These are phyloP conservation scores for Marronus borbonicus DNA, from an alignment of 2,888 invertebrate genomes.

Conservation along the genomic window DNA sequence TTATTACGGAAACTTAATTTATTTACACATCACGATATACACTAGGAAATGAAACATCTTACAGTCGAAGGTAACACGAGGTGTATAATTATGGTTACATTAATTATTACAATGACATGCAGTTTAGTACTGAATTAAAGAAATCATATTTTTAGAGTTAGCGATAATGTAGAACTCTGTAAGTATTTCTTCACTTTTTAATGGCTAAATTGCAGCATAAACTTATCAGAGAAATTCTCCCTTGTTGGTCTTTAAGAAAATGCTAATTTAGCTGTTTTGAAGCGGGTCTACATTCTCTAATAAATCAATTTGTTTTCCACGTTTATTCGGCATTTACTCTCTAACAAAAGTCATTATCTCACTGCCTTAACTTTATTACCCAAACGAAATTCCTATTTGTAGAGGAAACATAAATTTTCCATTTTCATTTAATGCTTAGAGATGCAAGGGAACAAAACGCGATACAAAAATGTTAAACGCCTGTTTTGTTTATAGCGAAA, in stretches of 20 bases:
- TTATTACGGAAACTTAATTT: slow-evolving; percentile 30
- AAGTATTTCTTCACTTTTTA: no score
- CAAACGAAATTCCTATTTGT: slow-evolving; percentile 36
- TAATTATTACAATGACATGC: no score
- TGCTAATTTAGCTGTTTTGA: neutral
- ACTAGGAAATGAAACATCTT: slow-evolving; percentile 19
- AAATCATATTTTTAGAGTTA: no score
- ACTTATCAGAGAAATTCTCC: no score
- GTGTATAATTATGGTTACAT: no score
- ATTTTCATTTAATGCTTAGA: slow-evolving; percentile 43
- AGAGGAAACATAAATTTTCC: slow-evolving; percentile 42
- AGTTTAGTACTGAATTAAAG: no score
- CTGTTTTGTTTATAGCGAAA: slow-evolving; percentile 47
- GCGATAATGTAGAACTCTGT: no score
- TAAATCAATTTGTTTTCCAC: slow-evolving; percentile 34
- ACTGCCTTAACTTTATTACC: slow-evolving; percentile 40
- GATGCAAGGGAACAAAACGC: slow-evolving; percentile 33
- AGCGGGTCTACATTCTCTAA: slow-evolving; percentile 16
- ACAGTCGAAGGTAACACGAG: no score
- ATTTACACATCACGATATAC: slow-evolving; percentile 41
- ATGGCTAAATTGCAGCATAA: no score
- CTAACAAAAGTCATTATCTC: slow-evolving; percentile 40
- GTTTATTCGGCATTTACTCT: slow-evolving; percentile 20
- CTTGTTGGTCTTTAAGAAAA: neutral
- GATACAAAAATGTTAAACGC: slow-evolving; percentile 47